Evolutionary conservation across 2,113 vertebrate genomes (phyloP).

Genomic region (Reinhardtius hippoglossoides): DNA sequence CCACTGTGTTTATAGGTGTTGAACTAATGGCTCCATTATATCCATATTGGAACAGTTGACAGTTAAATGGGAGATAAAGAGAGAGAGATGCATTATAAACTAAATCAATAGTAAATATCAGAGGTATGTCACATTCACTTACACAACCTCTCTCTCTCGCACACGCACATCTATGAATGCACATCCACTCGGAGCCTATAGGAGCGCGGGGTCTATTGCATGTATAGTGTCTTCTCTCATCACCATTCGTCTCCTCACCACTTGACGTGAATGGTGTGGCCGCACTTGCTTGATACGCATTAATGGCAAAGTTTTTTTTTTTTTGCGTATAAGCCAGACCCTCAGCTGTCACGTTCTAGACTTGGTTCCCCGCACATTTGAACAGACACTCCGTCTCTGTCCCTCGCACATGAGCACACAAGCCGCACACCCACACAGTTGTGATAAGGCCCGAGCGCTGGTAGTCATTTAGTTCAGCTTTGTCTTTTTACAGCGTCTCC

Average conservation of each 20-base stretch:
- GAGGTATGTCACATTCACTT: conserved; percentile 17
- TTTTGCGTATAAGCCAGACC: conserved; percentile 37
- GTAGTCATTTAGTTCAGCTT: conserved; percentile 75
- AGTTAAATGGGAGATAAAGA: neutral
- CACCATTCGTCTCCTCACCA: neutral
- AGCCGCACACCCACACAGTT: conserved; percentile 63
- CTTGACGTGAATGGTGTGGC: conserved; percentile 11
- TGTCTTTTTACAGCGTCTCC: conserved; percentile 63
- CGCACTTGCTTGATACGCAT: conserved; percentile 45
- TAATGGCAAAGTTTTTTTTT: conserved; percentile 47
- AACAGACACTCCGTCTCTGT: neutral
- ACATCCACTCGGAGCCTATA: conserved; percentile 42
- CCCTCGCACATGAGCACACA: conserved; percentile 40
- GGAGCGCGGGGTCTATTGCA: neutral
- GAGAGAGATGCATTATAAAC: conserved; percentile 34
- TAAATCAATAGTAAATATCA: conserved; percentile 35
- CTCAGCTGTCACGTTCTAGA: conserved; percentile 53
- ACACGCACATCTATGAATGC: neutral
- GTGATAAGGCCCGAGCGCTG: conserved; percentile 65
- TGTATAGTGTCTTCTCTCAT: conserved; percentile 3
- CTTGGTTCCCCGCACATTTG: neutral
- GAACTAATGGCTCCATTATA: conserved; percentile 45
- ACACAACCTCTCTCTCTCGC: neutral
- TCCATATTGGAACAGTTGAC: conserved; percentile 20
- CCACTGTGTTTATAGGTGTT: conserved; percentile 27